phyloP scores from a whole-genome alignment of 2,113 vertebrate species.

The Theristicus caerulescens region DNA sequence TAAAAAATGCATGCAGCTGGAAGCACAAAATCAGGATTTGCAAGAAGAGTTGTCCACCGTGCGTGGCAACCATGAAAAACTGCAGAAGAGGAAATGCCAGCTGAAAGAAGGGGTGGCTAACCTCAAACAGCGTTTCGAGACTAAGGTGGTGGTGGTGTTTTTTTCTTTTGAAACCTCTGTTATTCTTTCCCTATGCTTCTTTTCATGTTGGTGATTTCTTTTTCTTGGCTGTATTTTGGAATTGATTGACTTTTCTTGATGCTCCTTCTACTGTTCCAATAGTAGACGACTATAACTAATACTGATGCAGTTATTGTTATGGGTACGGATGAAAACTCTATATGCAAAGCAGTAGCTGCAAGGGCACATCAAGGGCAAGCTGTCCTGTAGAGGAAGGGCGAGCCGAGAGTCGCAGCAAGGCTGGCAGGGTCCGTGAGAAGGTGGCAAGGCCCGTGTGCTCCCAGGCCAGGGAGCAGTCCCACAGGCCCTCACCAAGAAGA shows the following conservation, averaged over 20 bases:
- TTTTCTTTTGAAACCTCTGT: no score
- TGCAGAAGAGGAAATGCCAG: no score
- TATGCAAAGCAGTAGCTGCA: not conserved
- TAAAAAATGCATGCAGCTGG: no score
- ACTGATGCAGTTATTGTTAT: not conserved
- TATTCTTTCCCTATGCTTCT: no score
- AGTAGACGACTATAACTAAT: not conserved
- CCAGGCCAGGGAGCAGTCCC: accelerated
- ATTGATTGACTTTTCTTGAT: not conserved
- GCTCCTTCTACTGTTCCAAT: not conserved
- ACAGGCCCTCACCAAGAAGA: not conserved
- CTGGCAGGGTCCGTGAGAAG: not conserved
- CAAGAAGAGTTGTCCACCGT: no score
- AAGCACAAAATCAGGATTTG: no score
- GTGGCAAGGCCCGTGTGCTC: not conserved
- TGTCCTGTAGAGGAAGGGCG: not conserved
- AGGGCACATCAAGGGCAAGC: not conserved
- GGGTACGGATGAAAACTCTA: not conserved
- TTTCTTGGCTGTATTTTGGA: not conserved
- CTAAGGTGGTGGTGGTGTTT: no score
- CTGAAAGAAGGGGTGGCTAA: no score
- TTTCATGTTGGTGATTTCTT: no score
- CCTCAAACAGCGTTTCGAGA: no score
- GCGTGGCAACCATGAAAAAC: no score
- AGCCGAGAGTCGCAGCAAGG: not conserved